Conservation (phyloP, 1,140 invertebrate species). For the Eriocheir sinensis region DNA sequence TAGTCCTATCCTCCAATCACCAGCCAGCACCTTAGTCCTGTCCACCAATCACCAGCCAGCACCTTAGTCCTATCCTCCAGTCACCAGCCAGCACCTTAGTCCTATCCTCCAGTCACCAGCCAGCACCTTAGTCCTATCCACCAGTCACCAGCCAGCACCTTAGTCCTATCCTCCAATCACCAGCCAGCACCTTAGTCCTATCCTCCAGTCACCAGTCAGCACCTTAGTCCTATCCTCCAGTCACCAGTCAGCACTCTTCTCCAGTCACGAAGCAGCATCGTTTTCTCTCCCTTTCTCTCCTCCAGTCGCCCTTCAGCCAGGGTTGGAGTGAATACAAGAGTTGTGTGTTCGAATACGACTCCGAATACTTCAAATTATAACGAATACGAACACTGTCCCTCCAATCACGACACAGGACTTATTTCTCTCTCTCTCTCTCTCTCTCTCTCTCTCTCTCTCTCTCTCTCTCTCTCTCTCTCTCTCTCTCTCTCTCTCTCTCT, state of each 20-base stretch:
- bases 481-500: conserved; percentile 21
- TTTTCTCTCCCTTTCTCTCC: too few species aligned
- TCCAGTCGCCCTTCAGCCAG: not conserved
- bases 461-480: not conserved
- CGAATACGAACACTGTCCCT: too few species aligned
- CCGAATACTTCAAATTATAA: too few species aligned
- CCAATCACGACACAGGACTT: too few species aligned
- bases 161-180: not conserved
- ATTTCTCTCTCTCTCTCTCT: not conserved
- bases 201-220: not conserved
- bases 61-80: too few species aligned
- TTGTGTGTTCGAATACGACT: too few species aligned
- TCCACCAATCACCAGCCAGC: not conserved
- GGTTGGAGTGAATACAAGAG: too few species aligned
- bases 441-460: not conserved
- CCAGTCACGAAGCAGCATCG: too few species aligned
- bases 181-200: too few species aligned
- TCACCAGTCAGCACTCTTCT: not conserved
- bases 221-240: not conserved
- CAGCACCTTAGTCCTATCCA: not conserved
- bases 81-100: too few species aligned
- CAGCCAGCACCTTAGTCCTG: not conserved
- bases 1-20: not conserved
- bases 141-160: not conserved
- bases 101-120: not conserved